phyloP scores from a whole-genome alignment of 1,140 invertebrate genomes.

The Bilobella aurantiaca region DNA sequence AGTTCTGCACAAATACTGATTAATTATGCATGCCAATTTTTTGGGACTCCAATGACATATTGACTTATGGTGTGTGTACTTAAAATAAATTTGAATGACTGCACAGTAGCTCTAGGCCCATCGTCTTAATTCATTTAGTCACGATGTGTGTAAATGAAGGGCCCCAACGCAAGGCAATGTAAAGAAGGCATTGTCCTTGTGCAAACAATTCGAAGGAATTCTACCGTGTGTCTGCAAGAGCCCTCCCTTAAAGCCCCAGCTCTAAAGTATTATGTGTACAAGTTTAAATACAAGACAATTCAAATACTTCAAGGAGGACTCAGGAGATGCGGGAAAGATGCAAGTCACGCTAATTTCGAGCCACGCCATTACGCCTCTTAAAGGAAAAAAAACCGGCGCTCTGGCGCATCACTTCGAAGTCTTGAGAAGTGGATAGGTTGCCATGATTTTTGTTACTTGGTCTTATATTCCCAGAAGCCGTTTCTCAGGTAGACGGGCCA shows the following conservation, averaged over 20 bases:
- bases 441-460: too few species aligned
- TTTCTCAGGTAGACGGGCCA: not conserved
- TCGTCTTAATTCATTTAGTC: conserved; percentile 2
- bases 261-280: not conserved
- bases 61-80: conserved; percentile 3
- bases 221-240: not conserved
- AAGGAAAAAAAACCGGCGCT: too few species aligned
- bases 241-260: not conserved
- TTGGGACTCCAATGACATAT: too few species aligned
- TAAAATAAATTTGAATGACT: not conserved
- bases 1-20: too few species aligned
- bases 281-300: conserved; percentile 9
- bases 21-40: too few species aligned
- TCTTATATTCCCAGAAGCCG: not conserved
- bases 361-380: not conserved
- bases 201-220: not conserved
- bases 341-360: not conserved
- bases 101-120: not conserved
- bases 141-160: not conserved
- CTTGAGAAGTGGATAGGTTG: too few species aligned
- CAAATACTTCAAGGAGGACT: not conserved
- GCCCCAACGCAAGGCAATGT: not conserved
- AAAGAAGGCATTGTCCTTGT: too few species aligned
- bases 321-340: not conserved
- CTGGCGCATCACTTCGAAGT: too few species aligned